Percentiles rank a stretch among this genome's conserved stretches.
phyloP scores from a whole-genome alignment of 2,797 vertebrate genomes.

The Myioborus melanocephalus region DNA sequence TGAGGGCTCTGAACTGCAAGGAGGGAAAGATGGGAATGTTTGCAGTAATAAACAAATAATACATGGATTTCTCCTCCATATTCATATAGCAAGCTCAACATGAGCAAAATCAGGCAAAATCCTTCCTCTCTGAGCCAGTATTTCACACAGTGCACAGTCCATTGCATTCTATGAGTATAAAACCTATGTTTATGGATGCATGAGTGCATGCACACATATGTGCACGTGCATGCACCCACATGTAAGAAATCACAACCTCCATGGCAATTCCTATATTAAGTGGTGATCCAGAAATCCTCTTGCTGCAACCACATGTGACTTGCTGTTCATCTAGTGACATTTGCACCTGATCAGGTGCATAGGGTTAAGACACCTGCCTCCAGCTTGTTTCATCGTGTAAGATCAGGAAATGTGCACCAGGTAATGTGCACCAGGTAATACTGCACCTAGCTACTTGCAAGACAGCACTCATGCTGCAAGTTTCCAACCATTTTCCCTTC shows the following conservation, averaged over 20 bases:
- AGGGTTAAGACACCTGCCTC: fast-evolving
- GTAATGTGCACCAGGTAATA: neutral
- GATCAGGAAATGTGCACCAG: neutral
- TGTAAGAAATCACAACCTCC: neutral
- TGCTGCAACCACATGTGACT: neutral
- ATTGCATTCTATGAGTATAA: neutral
- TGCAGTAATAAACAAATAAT: neutral
- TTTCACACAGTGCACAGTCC: neutral
- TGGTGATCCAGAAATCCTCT: neutral
- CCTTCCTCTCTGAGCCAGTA: neutral
- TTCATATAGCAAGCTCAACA: neutral
- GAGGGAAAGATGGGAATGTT: neutral
- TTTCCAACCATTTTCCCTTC: neutral
- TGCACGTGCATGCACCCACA: neutral
- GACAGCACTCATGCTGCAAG: neutral
- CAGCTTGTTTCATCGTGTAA: fast-evolving
- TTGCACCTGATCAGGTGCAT: fast-evolving
- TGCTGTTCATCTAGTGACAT: neutral
- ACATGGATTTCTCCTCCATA: neutral
- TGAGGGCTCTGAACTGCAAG: neutral
- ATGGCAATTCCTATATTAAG: neutral
- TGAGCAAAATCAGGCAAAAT: neutral
- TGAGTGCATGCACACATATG: neutral
- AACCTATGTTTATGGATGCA: neutral
- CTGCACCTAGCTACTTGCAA: neutral